A percentile compares a stretch with the other conserved stretches of the same genome.
These are phyloP conservation scores for Pomacea maculata DNA, from an alignment of 1,140 invertebrate genomes.

Conservation along the genomic window DNA sequence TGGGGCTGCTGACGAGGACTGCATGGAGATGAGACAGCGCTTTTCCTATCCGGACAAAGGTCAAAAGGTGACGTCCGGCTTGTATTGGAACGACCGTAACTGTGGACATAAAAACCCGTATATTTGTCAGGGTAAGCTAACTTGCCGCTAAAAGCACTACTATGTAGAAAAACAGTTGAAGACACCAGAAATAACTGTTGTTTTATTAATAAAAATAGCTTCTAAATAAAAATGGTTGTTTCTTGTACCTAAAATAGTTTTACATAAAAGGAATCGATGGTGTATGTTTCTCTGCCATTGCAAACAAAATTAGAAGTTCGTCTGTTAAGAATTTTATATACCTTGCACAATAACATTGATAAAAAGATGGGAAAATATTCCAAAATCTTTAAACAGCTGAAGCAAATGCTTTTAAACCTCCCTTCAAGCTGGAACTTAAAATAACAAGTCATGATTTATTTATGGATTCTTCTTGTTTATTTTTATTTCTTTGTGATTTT, in stretches of 20 bases:
- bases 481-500: no score
- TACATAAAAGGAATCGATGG: no score
- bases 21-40: constrained; percentile 77
- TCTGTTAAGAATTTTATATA: no score
- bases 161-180: background rate
- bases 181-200: background rate
- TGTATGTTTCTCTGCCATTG: no score
- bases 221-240: background rate
- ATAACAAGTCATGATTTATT: no score
- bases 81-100: constrained; percentile 82
- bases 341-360: no score
- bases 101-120: constrained; percentile 77
- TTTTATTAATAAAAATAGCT: background rate
- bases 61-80: constrained; percentile 47
- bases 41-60: constrained; percentile 67
- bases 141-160: background rate
- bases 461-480: no score
- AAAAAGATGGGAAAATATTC: no score
- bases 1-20: constrained; percentile 79
- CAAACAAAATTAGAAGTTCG: no score
- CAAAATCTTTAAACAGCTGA: no score
- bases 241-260: background rate
- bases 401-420: no score
- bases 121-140: constrained; percentile 71
- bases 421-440: no score